Evolutionary conservation across 2,113 vertebrate genomes (phyloP).

Genomic region (Paramisgurnus dabryanus): DNA sequence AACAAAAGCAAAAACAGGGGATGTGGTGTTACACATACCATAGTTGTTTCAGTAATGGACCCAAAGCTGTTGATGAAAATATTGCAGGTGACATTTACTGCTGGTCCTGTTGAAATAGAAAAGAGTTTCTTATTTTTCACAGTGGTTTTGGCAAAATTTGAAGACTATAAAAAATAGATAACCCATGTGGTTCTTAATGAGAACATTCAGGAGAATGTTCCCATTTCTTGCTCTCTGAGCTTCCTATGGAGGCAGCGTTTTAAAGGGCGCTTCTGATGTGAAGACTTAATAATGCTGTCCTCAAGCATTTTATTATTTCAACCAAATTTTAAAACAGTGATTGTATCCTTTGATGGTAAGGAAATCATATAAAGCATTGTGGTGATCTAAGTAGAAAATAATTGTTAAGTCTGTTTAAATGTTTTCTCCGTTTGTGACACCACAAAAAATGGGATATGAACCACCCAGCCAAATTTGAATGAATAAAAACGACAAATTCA

Average conservation of each 20-base stretch:
- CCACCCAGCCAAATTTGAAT: no score
- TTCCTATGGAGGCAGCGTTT: not conserved
- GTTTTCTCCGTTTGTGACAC: no score
- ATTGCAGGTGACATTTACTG: constrained; percentile 96
- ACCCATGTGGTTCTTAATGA: not conserved
- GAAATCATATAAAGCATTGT: no score
- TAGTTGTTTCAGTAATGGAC: constrained; percentile 92
- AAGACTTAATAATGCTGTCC: no score
- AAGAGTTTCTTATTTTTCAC: constrained; percentile 16
- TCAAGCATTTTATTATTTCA: no score
- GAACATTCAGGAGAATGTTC: not conserved
- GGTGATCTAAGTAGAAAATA: no score
- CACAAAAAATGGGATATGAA: no score
- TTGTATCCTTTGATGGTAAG: no score
- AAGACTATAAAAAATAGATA: not conserved
- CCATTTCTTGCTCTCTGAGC: not conserved
- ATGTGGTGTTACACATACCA: constrained; percentile 78
- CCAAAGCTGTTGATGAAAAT: constrained; percentile 98
- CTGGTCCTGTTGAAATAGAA: constrained; percentile 76
- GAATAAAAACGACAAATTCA: no score
- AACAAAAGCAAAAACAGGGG: not conserved
- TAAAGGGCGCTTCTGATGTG: no score
- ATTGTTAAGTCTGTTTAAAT: no score
- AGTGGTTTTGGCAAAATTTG: not conserved
- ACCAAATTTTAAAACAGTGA: no score